These are phyloP conservation scores for Microctenopoma stevenorrisi DNA, from an alignment of 2,797 vertebrate species.

Conservation along the genomic window DNA sequence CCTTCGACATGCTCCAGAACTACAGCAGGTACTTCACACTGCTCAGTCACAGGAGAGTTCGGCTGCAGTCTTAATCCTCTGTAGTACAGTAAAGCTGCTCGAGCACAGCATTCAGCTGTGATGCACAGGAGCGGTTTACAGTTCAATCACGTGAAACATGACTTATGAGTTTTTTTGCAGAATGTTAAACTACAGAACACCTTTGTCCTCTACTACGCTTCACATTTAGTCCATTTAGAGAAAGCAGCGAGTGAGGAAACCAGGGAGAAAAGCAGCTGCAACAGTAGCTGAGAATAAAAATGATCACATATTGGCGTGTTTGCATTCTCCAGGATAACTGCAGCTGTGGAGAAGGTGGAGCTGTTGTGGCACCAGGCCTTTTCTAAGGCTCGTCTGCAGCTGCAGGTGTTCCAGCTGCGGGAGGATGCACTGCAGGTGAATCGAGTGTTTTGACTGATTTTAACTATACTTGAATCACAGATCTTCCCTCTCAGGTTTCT, in stretches of 20 bases:
- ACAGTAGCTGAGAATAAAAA: background rate
- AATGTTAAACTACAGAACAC: background rate
- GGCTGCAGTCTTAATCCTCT: conserved; percentile 16
- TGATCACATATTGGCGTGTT: background rate
- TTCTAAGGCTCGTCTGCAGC: conserved; percentile 71
- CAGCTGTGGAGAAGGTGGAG: conserved; percentile 81
- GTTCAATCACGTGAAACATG: background rate
- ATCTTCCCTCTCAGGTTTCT: too few species aligned
- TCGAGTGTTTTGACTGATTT: too few species aligned
- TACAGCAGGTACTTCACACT: conserved; percentile 75
- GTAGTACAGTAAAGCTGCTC: background rate
- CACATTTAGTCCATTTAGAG: fast-evolving
- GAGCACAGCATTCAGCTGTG: background rate
- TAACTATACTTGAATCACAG: too few species aligned
- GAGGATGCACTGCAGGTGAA: conserved; percentile 75
- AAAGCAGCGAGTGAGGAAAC: too few species aligned
- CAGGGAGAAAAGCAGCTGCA: too few species aligned
- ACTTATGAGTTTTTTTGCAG: background rate
- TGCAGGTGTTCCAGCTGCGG: conserved; percentile 72
- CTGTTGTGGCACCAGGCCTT: conserved; percentile 82
- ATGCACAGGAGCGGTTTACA: conserved; percentile 1
- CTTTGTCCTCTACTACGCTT: too few species aligned
- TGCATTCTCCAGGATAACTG: conserved; percentile 71
- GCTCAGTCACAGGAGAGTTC: background rate
- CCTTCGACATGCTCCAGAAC: conserved; percentile 82